Base-by-base conservation (phyloP, 1,140 invertebrate species). In the Argopecten irradians region DNA sequence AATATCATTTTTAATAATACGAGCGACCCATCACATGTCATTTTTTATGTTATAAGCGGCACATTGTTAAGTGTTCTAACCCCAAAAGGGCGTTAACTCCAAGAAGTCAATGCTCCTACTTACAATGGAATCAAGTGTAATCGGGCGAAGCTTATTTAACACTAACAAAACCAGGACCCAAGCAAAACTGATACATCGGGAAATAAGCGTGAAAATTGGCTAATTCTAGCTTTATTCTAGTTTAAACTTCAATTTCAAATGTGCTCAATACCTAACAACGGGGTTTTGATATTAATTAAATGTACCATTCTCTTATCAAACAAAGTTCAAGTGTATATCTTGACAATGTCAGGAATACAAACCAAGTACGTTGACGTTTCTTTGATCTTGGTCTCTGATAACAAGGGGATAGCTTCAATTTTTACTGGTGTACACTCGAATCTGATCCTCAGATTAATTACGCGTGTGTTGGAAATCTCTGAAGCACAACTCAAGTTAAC, bases 321-420 rank as follows among this genome's bases (percentile, higher is more conserved):
- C 55, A 71, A 71, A 71, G 55, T 71, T 71, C 55, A 71, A 71
- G 55, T 71, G 55, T 71, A 71, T 71, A 71, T 71, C 55, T 71
- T n/a, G 55, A 71, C 55, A 71, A 71, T 71, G 55, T 28, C 1
- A 71, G 55, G 55, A 28, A 71, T 28, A 71, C 55, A 71, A 71
- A n/a, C 55, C n/a, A 5, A 11, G 43, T 11, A 46, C 43, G 19
- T 46, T 46, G 43, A 46, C 14, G 55, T n/a, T 71, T 16, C 55
- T 71, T 71, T 71, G 55, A 71, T 71, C n/a, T 7, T 28, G 8
- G 55, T n/a, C n/a, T 71, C 55, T 28, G 55, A 71, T 71, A 71
- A 71, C 55, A 71, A 71, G 22, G n/a, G 55, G 55, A n/a, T 71
- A 71, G 55, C 55, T 71, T 71, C 28, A 71, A 46, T 71, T 71